Evolutionary conservation across 2,113 vertebrate genomes (phyloP), one percentile per base, ranked within the genome.

Genomic region (Vulpes vulpes): DNA sequence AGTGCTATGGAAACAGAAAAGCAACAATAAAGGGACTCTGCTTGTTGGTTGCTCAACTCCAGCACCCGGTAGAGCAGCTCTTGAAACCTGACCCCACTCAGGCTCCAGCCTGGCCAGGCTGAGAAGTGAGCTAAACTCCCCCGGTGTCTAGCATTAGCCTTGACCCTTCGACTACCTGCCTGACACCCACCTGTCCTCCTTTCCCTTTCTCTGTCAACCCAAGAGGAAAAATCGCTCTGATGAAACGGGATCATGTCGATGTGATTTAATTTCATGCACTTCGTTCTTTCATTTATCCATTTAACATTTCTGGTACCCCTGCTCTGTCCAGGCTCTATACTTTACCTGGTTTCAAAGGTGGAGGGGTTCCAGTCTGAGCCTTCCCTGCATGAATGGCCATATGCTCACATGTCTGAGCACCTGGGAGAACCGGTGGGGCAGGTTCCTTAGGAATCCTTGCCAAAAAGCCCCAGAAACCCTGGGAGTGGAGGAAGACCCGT

Each of bases 1-100:
- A 62, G 94, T 89, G 85, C 69, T 83, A 64, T 23, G 82, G 94
- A 94, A 95, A 93, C 38, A 94, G 93, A 96, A 96, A 81, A 65
- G 19, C 74, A 91, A 73, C 25, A 53, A 59, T 20, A 83, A 86
- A 86, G 19, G 35, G 22, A 59, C 57, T 83, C 38, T 85, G 49
- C 76, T 64, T 62, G 25, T 32, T 89, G 78, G 32, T 35, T 89
- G 82, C 65, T 93, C 95, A 60, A 49, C n/a, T 53, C 19, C 81
- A 74, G 51, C 0, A 0, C 23, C 87, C 82, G 51, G 49, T 16
- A 8, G 25, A 57, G 67, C 4, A 69, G 51, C n/a, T 3, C 11
- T 65, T 80, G 67, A 71, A 92, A 87, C 10, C 20, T 0, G 60
- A 78, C 8, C 22, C 69, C 30, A 59, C 64, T 25, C 35, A 53